Evolutionary conservation across 2,113 vertebrate species (phyloP), one percentile per base, ranked within the genome.

Genomic region (Peromyscus polionotus): DNA sequence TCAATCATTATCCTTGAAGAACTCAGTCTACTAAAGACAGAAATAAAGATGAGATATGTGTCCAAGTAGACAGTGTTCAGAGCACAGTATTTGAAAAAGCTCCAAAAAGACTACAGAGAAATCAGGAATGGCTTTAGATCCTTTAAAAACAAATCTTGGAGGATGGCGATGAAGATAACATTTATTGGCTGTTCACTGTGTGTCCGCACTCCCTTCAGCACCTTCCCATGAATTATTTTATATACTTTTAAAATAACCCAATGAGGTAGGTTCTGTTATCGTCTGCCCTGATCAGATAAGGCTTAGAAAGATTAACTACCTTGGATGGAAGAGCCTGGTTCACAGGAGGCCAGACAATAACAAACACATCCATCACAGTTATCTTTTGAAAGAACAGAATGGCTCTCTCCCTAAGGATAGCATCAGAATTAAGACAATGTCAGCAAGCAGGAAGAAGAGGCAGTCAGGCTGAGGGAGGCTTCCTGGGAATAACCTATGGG

Each of bases 321-420:
- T 95, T 76, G 17, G 54, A 54, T 39, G 59, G 3, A 39, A 90
- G 63, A 96, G 68, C 75, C 14, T 51, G 22, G 45, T 42, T 96
- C 94, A 81, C 63, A 81, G 63, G 51, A 96, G 65, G 24, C 68
- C 75, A 96, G 85, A 72, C 48, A 84, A 61, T 61, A 88, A 96
- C 93, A 96, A 92, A 97, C n/a, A 96, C 45, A 88, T 96, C 88
- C 59, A 94, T 97, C 95, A 94, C 88, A 70, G 59, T 95, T 94
- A 96, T 73, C 94, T 81, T 93, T 67, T 63, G n/a, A 91, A 86
- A 93, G 85, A 95, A 94, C 89, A 97, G 48, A 94, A 72, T 63
- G 65, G 33, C 59, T 93, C 3, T 48, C 81, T 93, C 59, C 65
- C 88, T 33, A 20, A 73, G 65, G 81, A 94, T 88, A 80, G 84